Evolutionary conservation across 2,113 vertebrate genomes (phyloP), one percentile per base, ranked within the genome.

Genomic region (Ictalurus punctatus): DNA sequence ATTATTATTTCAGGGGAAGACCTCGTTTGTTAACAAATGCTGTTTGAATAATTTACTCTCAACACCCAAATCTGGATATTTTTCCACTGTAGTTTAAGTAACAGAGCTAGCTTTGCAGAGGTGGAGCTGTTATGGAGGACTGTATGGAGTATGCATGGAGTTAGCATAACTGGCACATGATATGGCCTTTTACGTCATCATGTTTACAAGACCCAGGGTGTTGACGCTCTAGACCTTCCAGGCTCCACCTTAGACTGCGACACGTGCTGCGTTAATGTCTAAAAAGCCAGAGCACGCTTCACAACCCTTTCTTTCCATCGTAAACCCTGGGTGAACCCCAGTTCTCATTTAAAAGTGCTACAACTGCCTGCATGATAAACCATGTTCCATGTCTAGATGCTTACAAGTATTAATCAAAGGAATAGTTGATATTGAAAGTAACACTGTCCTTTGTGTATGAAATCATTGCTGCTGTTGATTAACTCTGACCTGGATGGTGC

Each of bases 111-210:
- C 67, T 90, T 73, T 59, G 69, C 19, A 37, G 37, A 67, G 65
- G 30, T 86, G 78, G 17, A 54, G 69, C 65, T 73, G 69, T 58
- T 30, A n/a, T 16, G 6, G 13, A n/a, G 61, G 14, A 82, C 4
- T 30, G 81, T 44, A 40, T 48, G 44, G 44, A 48, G 44, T 48
- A 48, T 7, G 27, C 13, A 30, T 52, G 61, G 34, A 25, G 63
- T 84, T 52, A 61, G 86, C 91, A 90, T 91, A 90, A 85, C 91
- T 93, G 93, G 94, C 93, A 94, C 92, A 89, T 93, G 92, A 89
- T 91, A 69, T 65, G 58, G 88, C 89, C 90, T 90, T 92, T 91
- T 93, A 92, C 88, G 89, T 94, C 89, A 69, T 52, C 44, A 54
- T 69, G 63, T 85, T 85, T 85, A 85, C 83, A 69, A 85, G 83